Conservation (phyloP, 2,113 vertebrate genomes). For the Opisthocomus hoazin region DNA sequence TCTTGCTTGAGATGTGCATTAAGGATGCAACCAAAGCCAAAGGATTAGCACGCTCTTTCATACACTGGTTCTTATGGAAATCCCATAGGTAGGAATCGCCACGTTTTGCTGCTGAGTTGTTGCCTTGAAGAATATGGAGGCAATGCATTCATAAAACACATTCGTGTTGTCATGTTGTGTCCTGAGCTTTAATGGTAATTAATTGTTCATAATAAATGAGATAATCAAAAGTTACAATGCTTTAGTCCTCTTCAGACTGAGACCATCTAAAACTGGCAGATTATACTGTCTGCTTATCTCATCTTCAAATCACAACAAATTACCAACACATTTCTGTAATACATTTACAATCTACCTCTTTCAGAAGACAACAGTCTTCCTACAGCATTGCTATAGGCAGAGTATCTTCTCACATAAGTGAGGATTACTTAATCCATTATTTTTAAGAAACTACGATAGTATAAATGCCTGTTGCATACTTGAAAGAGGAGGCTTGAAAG, state of each 20-base stretch:
- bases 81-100: background rate
- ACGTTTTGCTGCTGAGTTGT: background rate
- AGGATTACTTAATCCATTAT: background rate
- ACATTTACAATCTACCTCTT: background rate
- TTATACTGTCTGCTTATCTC: background rate
- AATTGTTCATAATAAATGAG: background rate
- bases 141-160: background rate
- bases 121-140: background rate
- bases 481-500: background rate
- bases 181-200: background rate
- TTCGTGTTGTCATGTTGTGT: background rate
- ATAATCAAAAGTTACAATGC: background rate
- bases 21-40: background rate
- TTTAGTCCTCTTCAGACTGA: background rate
- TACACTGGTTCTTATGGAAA: background rate
- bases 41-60: background rate
- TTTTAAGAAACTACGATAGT: background rate
- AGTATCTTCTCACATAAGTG: background rate
- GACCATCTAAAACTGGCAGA: background rate
- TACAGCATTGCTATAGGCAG: background rate
- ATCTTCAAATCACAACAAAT: background rate
- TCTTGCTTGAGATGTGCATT: background rate
- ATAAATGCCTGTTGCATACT: background rate
- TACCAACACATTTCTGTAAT: background rate
- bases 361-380: background rate